Evolutionary conservation across 2,113 vertebrate genomes (phyloP), one percentile per base, ranked within the genome.

Genomic region (Fulmarus glacialis): DNA sequence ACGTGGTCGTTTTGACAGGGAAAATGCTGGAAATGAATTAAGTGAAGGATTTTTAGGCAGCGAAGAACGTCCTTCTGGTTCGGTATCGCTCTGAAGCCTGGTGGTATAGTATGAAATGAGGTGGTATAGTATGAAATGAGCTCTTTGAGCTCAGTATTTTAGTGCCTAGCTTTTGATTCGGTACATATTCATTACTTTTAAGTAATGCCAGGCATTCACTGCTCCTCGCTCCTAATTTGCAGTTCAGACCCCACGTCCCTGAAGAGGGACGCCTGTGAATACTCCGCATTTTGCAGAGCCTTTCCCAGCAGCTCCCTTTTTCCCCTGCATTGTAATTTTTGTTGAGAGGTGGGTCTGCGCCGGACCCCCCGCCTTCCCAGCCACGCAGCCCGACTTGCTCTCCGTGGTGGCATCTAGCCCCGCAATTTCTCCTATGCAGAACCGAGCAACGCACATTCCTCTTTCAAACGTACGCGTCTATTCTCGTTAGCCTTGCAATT

Each of bases 81-180:
- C 1, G 4, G 45, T 22, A 13, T 36, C 1, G 6, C 60, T 58
- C 60, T 26, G 43, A 27, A 74, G 40, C 40, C 30, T 3, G 29
- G n/a, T 6, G 48, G 13, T 6, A 0, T 3, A 5, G 63, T 5
- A 2, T 17, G 19, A 20, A 21, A 13, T 53, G 52, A 29, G 71
- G 30, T 6, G 32, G 34, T 8, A 4, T 24, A 4, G 53, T 3
- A 6, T 24, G 59, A 34, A 30, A 26, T 4, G 59, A 38, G 34
- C 34, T 58, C 38, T 58, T 20, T 27, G 45, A 24, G 45, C 63
- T 26, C 32, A 0, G 2, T 15, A 4, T 68, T 38, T 62, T 8
- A 6, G 38, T 5, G 52, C 42, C 36, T 24, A 3, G 50, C 59
- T 47, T 47, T 27, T 5, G 38, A 15, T 52, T 45, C 2, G 7